phyloP scores from a whole-genome alignment of 1,140 invertebrate genomes.

The Pseudomyrmex pallidus region DNA sequence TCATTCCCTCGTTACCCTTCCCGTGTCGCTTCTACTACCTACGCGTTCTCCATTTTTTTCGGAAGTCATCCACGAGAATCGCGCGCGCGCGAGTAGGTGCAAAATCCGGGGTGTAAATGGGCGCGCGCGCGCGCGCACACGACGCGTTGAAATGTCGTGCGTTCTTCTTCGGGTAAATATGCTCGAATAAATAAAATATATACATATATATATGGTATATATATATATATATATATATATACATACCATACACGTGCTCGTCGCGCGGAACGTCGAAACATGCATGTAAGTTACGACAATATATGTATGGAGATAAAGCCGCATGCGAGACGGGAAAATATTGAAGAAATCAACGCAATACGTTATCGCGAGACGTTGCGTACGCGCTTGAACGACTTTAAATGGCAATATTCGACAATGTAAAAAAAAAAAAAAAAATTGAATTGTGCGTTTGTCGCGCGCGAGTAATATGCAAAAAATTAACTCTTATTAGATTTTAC shows the following conservation, averaged over 20 bases:
- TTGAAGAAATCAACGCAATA: constrained; percentile 60
- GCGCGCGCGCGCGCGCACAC: constrained; percentile 37
- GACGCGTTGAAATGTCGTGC: constrained; percentile 14
- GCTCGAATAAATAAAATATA: constrained; percentile 52
- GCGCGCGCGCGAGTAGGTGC: constrained; percentile 10
- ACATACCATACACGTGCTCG: constrained; percentile 7
- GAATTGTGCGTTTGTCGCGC: no score
- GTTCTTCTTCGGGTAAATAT: constrained; percentile 56
- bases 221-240: neutral
- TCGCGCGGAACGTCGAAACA: neutral
- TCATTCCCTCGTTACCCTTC: neutral
- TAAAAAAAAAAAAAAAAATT: constrained; percentile 9
- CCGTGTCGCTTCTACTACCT: neutral
- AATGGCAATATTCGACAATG: constrained; percentile 44
- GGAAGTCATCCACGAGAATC: constrained; percentile 59
- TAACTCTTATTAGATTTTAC: no score
- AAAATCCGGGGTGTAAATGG: constrained; percentile 58
- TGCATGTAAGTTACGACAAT: constrained; percentile 17
- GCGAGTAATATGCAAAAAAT: no score
- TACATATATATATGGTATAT: neutral
- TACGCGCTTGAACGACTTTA: constrained; percentile 54
- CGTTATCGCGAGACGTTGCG: constrained; percentile 35
- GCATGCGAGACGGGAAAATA: constrained; percentile 51
- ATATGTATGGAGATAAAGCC: neutral
- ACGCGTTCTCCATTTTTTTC: constrained; percentile 40